Base-by-base conservation (phyloP, 2,888 invertebrate genomes). In the Stenurella melanura region DNA sequence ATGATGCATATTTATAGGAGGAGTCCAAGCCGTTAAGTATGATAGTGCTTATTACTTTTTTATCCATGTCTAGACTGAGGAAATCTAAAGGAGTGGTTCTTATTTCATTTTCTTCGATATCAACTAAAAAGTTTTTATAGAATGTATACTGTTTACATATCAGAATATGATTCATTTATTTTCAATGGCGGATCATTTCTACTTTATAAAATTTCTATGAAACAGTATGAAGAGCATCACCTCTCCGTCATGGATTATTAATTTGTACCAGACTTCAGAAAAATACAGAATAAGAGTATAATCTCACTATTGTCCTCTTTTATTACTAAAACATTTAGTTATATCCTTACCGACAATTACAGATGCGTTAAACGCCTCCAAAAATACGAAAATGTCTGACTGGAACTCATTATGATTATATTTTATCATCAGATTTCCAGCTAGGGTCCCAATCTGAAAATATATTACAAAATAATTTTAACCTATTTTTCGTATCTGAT, bases 391-490 rank as follows among this genome's bases (percentile, higher is more conserved):
- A 11, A 96, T 85, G 86, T 96, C 96, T 0, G 96, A 96, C 0
- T 93, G 93, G 85, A 96, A 96, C 57, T 94, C 93, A 0, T 89
- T 90, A 83, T 95, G 91, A 19, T 89, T 86, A 84, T 95, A 92
- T 86, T 96, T 96, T 83, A 95, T 90, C 88, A 92, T 91, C 66
- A 93, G 85, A 85, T 95, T 95, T n/a, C 95, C 95, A 74, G 93
- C 95, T 76, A 95, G 89, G 0, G 93, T 93, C 26, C 94, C 95
- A 61, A 81, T 82, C 83, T 83, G 71, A 81, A 81, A 58, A 56
- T n/a, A 34, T 6, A 34, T 34, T 34, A 72, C 58, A 30, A 26
- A 66, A 66, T 74, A 3, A 34, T 34, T 34, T 34, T 18, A 56
- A 30, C 0, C 54, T 9, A 7, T 34, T 34, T 34, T 34, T 7